Evolutionary conservation across 2,888 invertebrate genomes (phyloP), one percentile per base, ranked within the genome.

Genomic region (Anarsia innoxiella): DNA sequence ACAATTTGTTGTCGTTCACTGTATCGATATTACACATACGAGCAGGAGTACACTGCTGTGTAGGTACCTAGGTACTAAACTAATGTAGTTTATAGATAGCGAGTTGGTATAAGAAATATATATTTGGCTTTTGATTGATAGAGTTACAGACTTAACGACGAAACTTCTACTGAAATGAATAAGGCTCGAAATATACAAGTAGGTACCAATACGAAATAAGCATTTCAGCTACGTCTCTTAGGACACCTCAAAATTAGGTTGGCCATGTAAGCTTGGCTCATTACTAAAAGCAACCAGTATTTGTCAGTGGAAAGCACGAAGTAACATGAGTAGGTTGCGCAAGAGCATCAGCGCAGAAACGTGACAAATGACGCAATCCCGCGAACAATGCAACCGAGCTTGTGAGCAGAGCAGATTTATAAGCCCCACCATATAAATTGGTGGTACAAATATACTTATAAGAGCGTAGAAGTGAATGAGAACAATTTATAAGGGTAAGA

Each of bases 311-410:
- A 66, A 55, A 64, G 62, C 59, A 65, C 60, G 60, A 59, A 51
- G 69, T 58, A 57, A 70, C 67, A 63, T 59, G 66, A 69, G 61
- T 50, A 42, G 41, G 47, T 72, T 69, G 64, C 67, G 64, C 67
- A 73, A 72, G 56, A 51, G 57, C 59, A 66, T 59, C 56, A 52
- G 59, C 49, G 54, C 59, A 56, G 56, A 56, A 61, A 63, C 54
- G 68, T 77, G 77, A 78, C 76, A 78, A 77, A 78, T 78, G 66
- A 71, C 65, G 74, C 69, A 77, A 78, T 77, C 59, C 59, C 48
- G 55, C 56, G 56, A 65, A 79, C 79, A 78, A 78, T 77, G 72
- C 62, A 53, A 55, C 64, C 48, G 59, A 61, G 66, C 64, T 66
- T 63, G 65, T 53, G 58, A 60, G 60, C 57, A 50, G 46, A 48